Conservation (phyloP, 2,113 vertebrate genomes). For the Fulica atra region DNA sequence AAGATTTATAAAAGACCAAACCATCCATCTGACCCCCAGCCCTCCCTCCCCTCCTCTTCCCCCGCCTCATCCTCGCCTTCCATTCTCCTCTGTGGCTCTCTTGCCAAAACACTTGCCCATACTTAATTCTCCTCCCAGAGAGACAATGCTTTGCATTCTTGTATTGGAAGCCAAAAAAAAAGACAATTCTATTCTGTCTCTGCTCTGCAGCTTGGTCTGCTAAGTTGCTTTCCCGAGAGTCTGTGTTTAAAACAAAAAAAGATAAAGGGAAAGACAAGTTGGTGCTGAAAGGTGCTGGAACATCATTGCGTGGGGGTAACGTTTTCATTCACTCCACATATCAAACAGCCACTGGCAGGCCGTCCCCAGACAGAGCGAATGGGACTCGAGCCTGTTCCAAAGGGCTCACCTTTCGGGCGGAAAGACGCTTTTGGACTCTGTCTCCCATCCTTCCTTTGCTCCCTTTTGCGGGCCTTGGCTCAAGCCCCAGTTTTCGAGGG, state of each 20-base stretch:
- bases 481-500: background rate
- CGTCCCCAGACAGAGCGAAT: fast-evolving
- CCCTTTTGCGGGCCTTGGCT: slow-evolving; percentile 47
- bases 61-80: slow-evolving; percentile 6
- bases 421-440: slow-evolving; percentile 28
- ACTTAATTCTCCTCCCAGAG: slow-evolving; percentile 54
- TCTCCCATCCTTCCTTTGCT: slow-evolving; percentile 57
- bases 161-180: slow-evolving; percentile 26
- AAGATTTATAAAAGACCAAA: slow-evolving; percentile 67
- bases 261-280: slow-evolving; percentile 45
- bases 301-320: background rate
- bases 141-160: slow-evolving; percentile 50
- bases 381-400: slow-evolving; percentile 19
- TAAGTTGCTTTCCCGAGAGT: slow-evolving; percentile 47
- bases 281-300: slow-evolving; percentile 57
- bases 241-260: background rate
- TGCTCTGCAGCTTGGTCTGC: slow-evolving; percentile 34
- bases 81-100: slow-evolving; percentile 10
- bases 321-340: slow-evolving; percentile 48
- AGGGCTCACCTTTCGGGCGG: slow-evolving; percentile 51
- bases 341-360: slow-evolving; percentile 17
- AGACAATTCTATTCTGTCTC: slow-evolving; percentile 40
- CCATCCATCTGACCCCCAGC: slow-evolving; percentile 61
- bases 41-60: slow-evolving; percentile 35
- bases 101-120: slow-evolving; percentile 62